These are phyloP conservation scores for Axis porcinus DNA, from an alignment of 2,113 vertebrate species.

Conservation along the genomic window DNA sequence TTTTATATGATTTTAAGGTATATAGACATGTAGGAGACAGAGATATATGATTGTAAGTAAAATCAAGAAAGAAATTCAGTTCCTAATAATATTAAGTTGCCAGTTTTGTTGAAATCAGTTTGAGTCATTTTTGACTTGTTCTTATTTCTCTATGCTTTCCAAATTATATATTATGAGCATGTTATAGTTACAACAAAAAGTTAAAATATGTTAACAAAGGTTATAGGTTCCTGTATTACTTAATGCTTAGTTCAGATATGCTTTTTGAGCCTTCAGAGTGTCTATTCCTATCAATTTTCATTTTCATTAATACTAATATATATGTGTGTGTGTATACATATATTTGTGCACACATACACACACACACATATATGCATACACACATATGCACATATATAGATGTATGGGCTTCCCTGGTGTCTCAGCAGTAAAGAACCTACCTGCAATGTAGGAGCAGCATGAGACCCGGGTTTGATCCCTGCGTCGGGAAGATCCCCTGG, in stretches of 20 bases:
- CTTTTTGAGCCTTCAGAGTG: not conserved
- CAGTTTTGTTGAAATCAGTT: not conserved
- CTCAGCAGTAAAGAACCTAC: not conserved
- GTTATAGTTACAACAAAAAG: not conserved
- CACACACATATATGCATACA: not conserved
- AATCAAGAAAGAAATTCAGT: not conserved
- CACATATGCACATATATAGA: not conserved
- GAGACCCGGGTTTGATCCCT: not conserved
- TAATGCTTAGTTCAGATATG: not conserved
- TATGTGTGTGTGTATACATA: not conserved
- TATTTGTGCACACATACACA: not conserved
- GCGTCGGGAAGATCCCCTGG: not conserved
- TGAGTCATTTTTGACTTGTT: not conserved
- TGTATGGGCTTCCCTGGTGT: not conserved
- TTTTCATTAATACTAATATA: not conserved
- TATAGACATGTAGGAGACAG: not conserved
- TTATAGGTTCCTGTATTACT: not conserved
- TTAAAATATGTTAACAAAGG: not conserved
- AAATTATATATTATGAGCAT: not conserved
- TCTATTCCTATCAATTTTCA: not conserved
- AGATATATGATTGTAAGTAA: not conserved
- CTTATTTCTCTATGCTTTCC: not conserved
- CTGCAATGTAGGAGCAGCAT: not conserved
- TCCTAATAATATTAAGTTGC: not conserved
- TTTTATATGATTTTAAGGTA: not conserved